Evolutionary conservation across 2,113 vertebrate genomes (phyloP), one percentile per base, ranked within the genome.

Genomic region (Hiodon tergisus): DNA sequence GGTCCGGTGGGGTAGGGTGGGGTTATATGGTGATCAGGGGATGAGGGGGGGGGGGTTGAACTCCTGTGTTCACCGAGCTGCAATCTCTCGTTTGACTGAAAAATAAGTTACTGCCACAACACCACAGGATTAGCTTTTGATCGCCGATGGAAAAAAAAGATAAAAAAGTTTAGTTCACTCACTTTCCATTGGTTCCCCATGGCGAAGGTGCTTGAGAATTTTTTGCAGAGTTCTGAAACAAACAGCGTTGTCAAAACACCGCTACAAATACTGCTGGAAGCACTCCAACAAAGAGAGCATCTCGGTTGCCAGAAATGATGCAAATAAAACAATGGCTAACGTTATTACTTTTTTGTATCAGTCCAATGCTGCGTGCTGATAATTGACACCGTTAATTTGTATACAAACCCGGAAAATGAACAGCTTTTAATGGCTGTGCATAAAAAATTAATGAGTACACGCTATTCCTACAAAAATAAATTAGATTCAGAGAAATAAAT

Each of bases 121-220:
- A 31, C 31, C 31, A 31, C 31, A 31, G 31, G 31, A 31, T 31
- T 31, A 59, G 0, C 58, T 59, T 4, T 14, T 59, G 58, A 9
- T 59, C 14, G 58, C 14, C 58, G 14, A 13, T 63, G 6, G 61
- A 63, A 63, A 31, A 8, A 63, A 63, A 63, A 31, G 16, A 63
- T 79, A 71, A 61, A 83, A 86, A 81, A 87, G 89, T 72, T 76
- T 82, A 71, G 84, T 81, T 81, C 87, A 96, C 97, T 94, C 91
- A 99, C 97, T 98, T 98, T 90, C 93, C 95, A 84, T 95, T 98
- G 85, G 92, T 90, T 79, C 94, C 94, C 97, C 96, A 98, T 55
- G 97, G 95, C 83, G 97, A 98, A 51, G 95, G 94, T 69, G 93
- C 95, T 90, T 96, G 96, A 69, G 95, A 90, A 80, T 91, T 93